These are phyloP conservation scores for Gopherus evgoodei DNA, from an alignment of 2,113 vertebrate genomes.

Conservation along the genomic window DNA sequence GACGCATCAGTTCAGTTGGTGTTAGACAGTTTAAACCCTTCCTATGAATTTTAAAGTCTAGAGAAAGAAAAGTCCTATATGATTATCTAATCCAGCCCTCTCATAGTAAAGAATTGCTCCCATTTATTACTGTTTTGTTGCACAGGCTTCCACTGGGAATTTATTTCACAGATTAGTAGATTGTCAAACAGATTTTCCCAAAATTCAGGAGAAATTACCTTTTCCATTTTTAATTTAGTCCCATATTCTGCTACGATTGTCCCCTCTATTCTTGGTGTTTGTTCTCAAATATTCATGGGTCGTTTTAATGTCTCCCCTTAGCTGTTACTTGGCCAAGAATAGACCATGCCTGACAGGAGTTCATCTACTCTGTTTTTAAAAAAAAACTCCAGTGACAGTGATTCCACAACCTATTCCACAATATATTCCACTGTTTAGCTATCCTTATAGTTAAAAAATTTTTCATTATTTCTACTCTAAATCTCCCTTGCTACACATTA, in stretches of 20 bases:
- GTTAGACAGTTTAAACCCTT: background rate
- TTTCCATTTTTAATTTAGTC: background rate
- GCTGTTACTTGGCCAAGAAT: background rate
- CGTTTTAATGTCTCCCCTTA: background rate
- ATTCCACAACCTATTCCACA: too few species aligned
- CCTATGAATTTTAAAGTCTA: accelerated
- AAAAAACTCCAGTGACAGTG: too few species aligned
- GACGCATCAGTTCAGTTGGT: background rate
- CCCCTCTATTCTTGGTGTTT: background rate
- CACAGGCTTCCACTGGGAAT: accelerated
- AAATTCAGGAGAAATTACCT: background rate
- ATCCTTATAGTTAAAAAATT: too few species aligned
- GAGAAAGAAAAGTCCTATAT: background rate
- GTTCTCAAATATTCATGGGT: background rate
- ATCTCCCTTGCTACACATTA: too few species aligned
- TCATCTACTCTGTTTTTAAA: too few species aligned
- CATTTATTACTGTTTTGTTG: background rate
- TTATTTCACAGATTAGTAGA: background rate
- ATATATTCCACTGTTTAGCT: too few species aligned
- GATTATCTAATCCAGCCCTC: background rate
- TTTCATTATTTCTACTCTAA: too few species aligned
- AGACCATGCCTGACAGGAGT: too few species aligned
- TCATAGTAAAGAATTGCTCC: background rate
- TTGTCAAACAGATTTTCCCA: background rate
- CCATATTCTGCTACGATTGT: background rate